Evolutionary conservation across 2,888 invertebrate genomes (phyloP).

Genomic region (Hoplodrina ambigua): DNA sequence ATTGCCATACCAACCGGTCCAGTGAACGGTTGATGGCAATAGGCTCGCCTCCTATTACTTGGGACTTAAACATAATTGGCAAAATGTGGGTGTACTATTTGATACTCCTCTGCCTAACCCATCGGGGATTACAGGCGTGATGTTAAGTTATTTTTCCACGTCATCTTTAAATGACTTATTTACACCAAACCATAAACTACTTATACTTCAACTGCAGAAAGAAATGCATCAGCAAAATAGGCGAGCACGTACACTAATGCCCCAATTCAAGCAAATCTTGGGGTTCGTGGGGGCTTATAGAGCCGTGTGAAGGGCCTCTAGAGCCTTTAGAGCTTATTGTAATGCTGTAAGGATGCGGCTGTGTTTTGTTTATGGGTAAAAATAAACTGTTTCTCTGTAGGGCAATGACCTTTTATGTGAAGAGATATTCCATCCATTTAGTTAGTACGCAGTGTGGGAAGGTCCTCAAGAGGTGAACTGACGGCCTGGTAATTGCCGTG

Average conservation of each 20-base stretch:
- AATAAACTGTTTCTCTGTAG: not conserved
- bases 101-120: too few species aligned
- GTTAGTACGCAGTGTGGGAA: too few species aligned
- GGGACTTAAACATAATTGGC: too few species aligned
- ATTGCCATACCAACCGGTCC: too few species aligned
- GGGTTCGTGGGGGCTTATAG: slow-evolving; percentile 28
- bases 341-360: slow-evolving; percentile 5
- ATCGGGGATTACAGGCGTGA: too few species aligned
- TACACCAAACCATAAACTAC: not conserved
- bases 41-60: too few species aligned
- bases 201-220: not conserved
- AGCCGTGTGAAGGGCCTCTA: slow-evolving; percentile 30
- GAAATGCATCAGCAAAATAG: slow-evolving; percentile 12
- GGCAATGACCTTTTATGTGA: not conserved
- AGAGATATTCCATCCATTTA: not conserved
- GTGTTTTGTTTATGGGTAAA: slow-evolving; percentile 4
- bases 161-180: too few species aligned
- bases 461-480: too few species aligned
- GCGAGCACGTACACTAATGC: slow-evolving; percentile 39
- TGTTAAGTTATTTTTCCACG: too few species aligned
- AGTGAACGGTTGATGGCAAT: too few species aligned
- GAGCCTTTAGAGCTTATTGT: slow-evolving; percentile 34
- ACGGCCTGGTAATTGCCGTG: too few species aligned
- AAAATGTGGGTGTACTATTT: too few species aligned
- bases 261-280: slow-evolving; percentile 27